Evolutionary conservation across 2,888 invertebrate genomes (phyloP).

Genomic region (Eueremaeus valkanovi): DNA sequence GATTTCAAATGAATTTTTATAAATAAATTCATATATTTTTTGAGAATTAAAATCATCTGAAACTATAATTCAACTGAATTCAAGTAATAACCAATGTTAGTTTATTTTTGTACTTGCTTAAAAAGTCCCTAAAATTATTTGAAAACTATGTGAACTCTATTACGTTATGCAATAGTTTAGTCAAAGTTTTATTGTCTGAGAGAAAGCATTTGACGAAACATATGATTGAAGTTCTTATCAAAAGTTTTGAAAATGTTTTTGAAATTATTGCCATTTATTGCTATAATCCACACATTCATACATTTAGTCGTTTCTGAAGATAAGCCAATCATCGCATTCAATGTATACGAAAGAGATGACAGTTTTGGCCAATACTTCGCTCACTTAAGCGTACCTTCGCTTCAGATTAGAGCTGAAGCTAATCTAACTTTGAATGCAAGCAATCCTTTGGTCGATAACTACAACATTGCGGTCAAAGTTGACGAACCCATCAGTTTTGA

Average conservation of each 20-base stretch:
- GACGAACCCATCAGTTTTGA: neutral
- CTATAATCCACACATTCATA: neutral
- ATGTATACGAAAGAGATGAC: slow-evolving; percentile 6
- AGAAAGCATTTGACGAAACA: neutral
- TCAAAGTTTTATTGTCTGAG: neutral
- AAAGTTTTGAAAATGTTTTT: neutral
- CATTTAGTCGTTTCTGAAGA: neutral
- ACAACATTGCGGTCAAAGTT: neutral
- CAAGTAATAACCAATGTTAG: neutral
- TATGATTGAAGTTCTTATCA: neutral
- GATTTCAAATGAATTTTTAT: too few species aligned
- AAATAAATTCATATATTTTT: too few species aligned
- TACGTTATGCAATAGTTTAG: neutral
- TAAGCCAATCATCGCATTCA: neutral
- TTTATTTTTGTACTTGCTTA: neutral
- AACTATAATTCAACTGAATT: too few species aligned
- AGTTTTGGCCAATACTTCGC: slow-evolving; percentile 7
- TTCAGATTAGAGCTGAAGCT: slow-evolving; percentile 1
- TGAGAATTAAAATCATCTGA: too few species aligned
- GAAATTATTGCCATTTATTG: neutral
- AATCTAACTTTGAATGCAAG: neutral
- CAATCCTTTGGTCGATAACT: neutral
- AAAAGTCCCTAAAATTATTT: neutral
- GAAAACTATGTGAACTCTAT: neutral
- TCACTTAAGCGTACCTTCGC: neutral